Evolutionary conservation across 2,797 vertebrate genomes (phyloP).

Genomic region (Loriculus beryllinus): DNA sequence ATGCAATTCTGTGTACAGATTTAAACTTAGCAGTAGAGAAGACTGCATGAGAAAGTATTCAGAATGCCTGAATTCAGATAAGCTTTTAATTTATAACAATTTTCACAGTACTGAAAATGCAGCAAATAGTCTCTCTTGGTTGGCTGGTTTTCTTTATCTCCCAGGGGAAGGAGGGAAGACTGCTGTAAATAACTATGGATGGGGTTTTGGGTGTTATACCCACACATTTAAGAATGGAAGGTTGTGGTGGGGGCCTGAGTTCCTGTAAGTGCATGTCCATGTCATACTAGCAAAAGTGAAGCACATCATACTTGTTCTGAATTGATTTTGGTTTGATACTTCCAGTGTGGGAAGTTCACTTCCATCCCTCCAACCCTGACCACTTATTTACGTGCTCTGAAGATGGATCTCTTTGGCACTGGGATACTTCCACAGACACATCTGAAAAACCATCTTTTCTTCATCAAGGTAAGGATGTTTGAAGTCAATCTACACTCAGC

Average conservation of each 20-base stretch:
- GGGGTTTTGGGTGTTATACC: not conserved
- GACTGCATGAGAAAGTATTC: not conserved
- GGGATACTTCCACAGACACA: slow-evolving; percentile 83
- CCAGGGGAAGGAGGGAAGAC: not conserved
- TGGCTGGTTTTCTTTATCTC: not conserved
- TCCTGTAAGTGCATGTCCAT: not conserved
- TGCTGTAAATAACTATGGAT: not conserved
- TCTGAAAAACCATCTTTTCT: slow-evolving; percentile 88
- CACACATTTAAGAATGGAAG: not conserved
- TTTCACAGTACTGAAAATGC: not conserved
- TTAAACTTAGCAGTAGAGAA: not conserved
- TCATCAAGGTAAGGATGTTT: slow-evolving; percentile 80
- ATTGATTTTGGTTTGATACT: not conserved
- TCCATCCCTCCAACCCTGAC: slow-evolving; percentile 94
- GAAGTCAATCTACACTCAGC: not conserved
- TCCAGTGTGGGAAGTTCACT: slow-evolving; percentile 97
- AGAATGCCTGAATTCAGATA: not conserved
- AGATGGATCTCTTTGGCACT: slow-evolving; percentile 95
- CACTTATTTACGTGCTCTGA: slow-evolving; percentile 97
- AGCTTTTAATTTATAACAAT: not conserved
- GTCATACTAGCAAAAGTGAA: not conserved
- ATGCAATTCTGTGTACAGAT: not conserved
- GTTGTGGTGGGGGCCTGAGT: not conserved
- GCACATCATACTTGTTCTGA: not conserved
- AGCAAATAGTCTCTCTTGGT: not conserved